These are phyloP conservation scores for Hydropsyche tenuis DNA, from an alignment of 1,140 invertebrate genomes.

Conservation along the genomic window DNA sequence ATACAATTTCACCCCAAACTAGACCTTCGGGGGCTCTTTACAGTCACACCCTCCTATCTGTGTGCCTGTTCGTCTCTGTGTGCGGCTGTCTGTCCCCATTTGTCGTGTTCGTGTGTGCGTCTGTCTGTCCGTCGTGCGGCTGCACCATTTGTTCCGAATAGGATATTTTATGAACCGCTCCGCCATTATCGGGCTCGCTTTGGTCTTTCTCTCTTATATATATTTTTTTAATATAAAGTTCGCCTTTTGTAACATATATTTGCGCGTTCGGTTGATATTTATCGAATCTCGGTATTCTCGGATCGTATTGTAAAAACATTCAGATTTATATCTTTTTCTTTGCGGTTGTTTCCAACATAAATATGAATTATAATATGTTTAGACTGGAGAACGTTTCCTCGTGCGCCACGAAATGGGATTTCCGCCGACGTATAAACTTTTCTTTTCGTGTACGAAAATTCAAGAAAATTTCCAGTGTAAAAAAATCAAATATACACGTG, in stretches of 20 bases:
- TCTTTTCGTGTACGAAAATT: neutral
- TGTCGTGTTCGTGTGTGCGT: neutral
- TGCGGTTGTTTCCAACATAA: slow-evolving; percentile 20
- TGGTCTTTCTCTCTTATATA: too few species aligned
- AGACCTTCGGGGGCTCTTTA: slow-evolving; percentile 1
- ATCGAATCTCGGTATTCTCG: slow-evolving; percentile 36
- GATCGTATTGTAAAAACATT: slow-evolving; percentile 37
- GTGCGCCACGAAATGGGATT: neutral
- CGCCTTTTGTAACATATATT: neutral
- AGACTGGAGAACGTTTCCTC: neutral
- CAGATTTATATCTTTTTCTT: slow-evolving; percentile 34
- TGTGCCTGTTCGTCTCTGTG: neutral
- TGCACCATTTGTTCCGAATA: slow-evolving; percentile 32
- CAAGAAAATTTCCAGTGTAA: neutral
- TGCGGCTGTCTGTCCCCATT: neutral
- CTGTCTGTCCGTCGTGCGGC: neutral
- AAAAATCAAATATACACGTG: too few species aligned
- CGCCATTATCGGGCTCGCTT: slow-evolving; percentile 30
- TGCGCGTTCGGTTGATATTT: neutral
- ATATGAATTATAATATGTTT: slow-evolving; percentile 37
- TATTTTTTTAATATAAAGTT: neutral
- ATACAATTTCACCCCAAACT: slow-evolving; percentile 13
- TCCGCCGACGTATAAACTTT: neutral
- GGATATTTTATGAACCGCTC: slow-evolving; percentile 38
- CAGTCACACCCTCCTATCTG: neutral